phyloP scores from a whole-genome alignment of 2,113 vertebrate species.

The Mobula hypostoma region DNA sequence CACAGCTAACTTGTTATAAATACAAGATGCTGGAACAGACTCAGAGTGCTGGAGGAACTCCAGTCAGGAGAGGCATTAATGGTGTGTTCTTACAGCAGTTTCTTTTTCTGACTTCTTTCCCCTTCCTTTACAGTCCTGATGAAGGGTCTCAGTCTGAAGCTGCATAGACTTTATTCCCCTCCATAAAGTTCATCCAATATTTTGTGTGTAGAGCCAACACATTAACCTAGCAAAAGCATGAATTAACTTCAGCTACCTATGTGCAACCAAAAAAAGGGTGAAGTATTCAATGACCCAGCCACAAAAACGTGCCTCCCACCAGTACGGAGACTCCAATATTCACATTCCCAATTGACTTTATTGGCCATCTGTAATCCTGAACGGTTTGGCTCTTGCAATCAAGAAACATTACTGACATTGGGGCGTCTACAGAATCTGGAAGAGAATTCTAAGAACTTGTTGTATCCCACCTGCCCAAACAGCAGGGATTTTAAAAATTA shows the following conservation, averaged over 20 bases:
- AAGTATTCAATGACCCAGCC: background rate
- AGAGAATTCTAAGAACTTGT: conserved; percentile 22
- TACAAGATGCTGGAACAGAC: too few species aligned
- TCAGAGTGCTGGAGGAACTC: too few species aligned
- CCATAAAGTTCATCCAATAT: background rate
- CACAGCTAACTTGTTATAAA: too few species aligned
- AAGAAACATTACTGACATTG: background rate
- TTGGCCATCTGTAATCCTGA: background rate
- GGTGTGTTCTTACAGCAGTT: too few species aligned
- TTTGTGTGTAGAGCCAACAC: background rate
- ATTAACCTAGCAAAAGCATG: background rate
- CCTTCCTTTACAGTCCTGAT: too few species aligned
- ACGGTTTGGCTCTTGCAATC: background rate
- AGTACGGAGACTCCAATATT: background rate
- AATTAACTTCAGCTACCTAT: background rate
- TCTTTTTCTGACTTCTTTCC: too few species aligned
- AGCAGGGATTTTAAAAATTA: background rate
- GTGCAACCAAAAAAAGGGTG: background rate
- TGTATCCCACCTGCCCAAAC: background rate
- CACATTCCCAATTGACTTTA: background rate
- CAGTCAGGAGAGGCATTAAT: too few species aligned
- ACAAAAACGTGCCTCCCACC: background rate
- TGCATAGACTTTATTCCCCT: too few species aligned
- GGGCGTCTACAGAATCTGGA: conserved; percentile 12
- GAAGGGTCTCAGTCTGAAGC: too few species aligned